phyloP scores from a whole-genome alignment of 2,888 invertebrate species.

The Malachius bipustulatus region DNA sequence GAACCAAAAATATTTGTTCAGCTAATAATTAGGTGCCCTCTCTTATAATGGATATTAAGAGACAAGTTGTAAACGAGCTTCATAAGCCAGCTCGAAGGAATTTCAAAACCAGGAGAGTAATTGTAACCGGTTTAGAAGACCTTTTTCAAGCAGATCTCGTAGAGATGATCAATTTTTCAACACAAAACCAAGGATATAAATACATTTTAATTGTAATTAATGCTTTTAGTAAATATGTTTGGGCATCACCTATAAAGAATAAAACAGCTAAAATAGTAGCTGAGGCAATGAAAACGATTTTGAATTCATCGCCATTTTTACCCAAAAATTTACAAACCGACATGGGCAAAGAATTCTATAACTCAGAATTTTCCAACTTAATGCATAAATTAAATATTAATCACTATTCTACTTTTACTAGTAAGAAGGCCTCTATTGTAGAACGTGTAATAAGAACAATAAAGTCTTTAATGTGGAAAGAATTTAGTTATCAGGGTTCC shows the following conservation, averaged over 20 bases:
- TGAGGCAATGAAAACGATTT: constrained; percentile 11
- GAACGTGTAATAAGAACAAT: constrained; percentile 23
- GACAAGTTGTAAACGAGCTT: constrained; percentile 22
- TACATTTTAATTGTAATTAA: constrained; percentile 29
- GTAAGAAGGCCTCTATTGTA: constrained; percentile 21
- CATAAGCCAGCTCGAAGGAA: constrained; percentile 31
- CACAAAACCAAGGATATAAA: constrained; percentile 24
- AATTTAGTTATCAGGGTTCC: constrained; percentile 23
- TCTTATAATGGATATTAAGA: too few species aligned
- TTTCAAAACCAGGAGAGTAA: constrained; percentile 27
- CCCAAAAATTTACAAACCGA: too few species aligned
- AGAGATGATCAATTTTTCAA: constrained; percentile 25
- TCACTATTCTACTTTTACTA: constrained; percentile 18
- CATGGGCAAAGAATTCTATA: too few species aligned
- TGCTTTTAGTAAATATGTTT: constrained; percentile 31
- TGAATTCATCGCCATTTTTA: too few species aligned
- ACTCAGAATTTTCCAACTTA: too few species aligned
- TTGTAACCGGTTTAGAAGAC: constrained; percentile 31
- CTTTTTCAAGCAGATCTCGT: constrained; percentile 34
- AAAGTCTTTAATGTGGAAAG: constrained; percentile 21
- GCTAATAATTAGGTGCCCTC: too few species aligned
- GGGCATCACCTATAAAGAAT: constrained; percentile 25
- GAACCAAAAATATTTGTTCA: too few species aligned
- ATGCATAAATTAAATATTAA: too few species aligned
- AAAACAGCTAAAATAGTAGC: constrained; percentile 23